Conservation (phyloP, 2,113 vertebrate genomes). For the Myxocyprinus asiaticus region DNA sequence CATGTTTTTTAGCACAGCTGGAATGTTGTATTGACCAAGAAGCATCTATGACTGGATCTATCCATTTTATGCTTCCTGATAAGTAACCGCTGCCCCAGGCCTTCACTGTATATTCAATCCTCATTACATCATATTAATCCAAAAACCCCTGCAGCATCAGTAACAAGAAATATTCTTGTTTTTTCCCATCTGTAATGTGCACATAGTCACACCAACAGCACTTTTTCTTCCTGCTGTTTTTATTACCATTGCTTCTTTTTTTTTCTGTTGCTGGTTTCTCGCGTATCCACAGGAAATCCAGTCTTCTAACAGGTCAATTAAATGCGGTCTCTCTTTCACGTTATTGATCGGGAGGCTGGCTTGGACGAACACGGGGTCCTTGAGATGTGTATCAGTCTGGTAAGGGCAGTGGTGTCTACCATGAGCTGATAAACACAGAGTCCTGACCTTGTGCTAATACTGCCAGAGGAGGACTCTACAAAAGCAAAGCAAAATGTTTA, state of each 20-base stretch:
- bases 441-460: constrained; percentile 57
- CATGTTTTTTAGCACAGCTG: too few relatives aligned
- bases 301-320: constrained; percentile 46
- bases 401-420: constrained; percentile 56
- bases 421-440: constrained; percentile 40
- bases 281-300: constrained; percentile 35
- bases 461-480: constrained; percentile 3
- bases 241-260: constrained; percentile 2
- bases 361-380: constrained; percentile 29
- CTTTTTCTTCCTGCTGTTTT: constrained; percentile 6
- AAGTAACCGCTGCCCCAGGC: too few relatives aligned
- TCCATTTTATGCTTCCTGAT: too few relatives aligned
- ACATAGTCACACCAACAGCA: constrained; percentile 1
- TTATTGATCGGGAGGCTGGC: constrained; percentile 52
- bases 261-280: constrained; percentile 33
- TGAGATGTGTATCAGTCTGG: constrained; percentile 53
- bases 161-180: background rate
- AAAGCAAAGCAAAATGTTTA: too few relatives aligned
- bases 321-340: constrained; percentile 48
- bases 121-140: too few relatives aligned
- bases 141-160: too few relatives aligned
- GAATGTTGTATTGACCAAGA: too few relatives aligned
- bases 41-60: too few relatives aligned
- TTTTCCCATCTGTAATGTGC: background rate
- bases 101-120: too few relatives aligned